Conservation (phyloP, 2,888 invertebrate species). For the Eupithecia subfuscata region DNA sequence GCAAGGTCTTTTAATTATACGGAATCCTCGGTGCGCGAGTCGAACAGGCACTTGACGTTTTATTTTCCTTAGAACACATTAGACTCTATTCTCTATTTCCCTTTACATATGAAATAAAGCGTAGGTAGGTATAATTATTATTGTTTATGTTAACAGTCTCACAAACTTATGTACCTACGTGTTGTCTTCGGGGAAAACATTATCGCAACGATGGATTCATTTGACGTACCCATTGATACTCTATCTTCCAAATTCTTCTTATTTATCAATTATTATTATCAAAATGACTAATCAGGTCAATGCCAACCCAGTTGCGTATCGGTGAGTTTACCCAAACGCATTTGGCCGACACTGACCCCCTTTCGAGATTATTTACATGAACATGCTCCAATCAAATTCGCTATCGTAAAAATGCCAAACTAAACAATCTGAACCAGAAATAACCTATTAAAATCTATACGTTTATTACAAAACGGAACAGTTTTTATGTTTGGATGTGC, state of each 20-base stretch:
- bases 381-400: conserved; percentile 16
- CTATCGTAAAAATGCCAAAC: conserved; percentile 10
- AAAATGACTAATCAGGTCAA: conserved; percentile 49
- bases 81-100: too few species aligned
- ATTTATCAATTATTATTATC: conserved; percentile 9
- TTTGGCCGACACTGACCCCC: conserved; percentile 50
- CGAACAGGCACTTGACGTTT: too few species aligned
- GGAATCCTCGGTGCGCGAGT: too few species aligned
- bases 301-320: conserved; percentile 43
- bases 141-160: background rate
- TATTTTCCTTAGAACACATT: too few species aligned
- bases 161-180: background rate
- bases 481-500: background rate
- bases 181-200: background rate
- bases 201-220: background rate
- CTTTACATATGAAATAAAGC: background rate
- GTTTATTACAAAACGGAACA: background rate
- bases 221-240: background rate
- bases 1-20: too few species aligned
- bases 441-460: background rate
- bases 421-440: conserved; percentile 15
- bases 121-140: background rate
- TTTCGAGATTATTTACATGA: conserved; percentile 26
- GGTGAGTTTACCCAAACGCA: conserved; percentile 36
- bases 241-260: background rate